Percentiles rank a stretch among this genome's conserved stretches.
Conservation (phyloP, 2,888 invertebrate genomes). For the Theretra japonica region DNA sequence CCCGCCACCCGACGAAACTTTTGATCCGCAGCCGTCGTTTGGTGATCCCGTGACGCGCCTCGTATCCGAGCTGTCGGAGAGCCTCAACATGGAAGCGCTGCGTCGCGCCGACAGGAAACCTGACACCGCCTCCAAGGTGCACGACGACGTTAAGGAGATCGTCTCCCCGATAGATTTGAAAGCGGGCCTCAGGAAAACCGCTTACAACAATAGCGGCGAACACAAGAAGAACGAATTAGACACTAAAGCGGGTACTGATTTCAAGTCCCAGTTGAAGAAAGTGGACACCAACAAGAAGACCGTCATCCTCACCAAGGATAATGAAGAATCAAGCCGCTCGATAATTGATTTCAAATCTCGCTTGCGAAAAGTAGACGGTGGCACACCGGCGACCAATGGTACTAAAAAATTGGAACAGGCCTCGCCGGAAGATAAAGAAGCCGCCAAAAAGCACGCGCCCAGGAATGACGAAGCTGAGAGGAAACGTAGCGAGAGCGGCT, state of each 20-base stretch:
- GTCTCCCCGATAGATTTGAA: constrained; percentile 79
- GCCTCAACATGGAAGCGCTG: constrained; percentile 87
- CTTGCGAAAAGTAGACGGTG: constrained; percentile 90
- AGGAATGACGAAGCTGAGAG: constrained; percentile 53
- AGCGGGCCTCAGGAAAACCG: constrained; percentile 78
- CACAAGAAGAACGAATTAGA: constrained; percentile 56
- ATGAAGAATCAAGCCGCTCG: constrained; percentile 80
- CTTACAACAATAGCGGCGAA: constrained; percentile 55
- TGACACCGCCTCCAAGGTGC: constrained; percentile 44
- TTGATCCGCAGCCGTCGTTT: constrained; percentile 65
- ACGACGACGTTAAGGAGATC: constrained; percentile 56
- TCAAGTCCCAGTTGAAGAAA: constrained; percentile 89
- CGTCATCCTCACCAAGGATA: constrained; percentile 77
- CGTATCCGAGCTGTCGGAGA: constrained; percentile 93
- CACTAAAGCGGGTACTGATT: constrained; percentile 74
- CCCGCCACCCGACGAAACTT: constrained; percentile 64
- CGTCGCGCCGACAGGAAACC: constrained; percentile 51
- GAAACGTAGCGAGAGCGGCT: constrained; percentile 55
- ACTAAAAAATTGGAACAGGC: constrained; percentile 61
- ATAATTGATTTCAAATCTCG: constrained; percentile 94
- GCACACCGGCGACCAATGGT: constrained; percentile 64
- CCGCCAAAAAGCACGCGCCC: constrained; percentile 50
- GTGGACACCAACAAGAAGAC: constrained; percentile 88
- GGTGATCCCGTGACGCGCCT: constrained; percentile 92
- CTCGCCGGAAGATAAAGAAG: constrained; percentile 68